Conservation (phyloP, 2,797 vertebrate species). For the Pangasius djambal region DNA sequence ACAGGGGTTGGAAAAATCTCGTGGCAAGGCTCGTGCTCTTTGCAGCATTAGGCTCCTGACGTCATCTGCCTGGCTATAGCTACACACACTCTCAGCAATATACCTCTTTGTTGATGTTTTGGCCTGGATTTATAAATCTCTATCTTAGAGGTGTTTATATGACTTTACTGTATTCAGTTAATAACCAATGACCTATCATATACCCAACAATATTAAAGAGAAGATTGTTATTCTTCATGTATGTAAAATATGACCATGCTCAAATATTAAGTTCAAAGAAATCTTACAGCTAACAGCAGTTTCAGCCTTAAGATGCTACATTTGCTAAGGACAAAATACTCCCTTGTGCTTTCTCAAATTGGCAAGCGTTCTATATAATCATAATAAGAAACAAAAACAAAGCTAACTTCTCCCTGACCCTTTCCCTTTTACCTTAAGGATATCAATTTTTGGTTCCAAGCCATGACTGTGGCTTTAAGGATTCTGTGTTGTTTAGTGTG, state of each 20-base stretch:
- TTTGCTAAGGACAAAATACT: not conserved
- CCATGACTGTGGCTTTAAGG: not conserved
- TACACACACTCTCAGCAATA: conserved; percentile 8
- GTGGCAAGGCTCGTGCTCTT: conserved; percentile 32
- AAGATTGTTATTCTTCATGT: not conserved
- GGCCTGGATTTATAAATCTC: not conserved
- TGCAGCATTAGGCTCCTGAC: conserved; percentile 37
- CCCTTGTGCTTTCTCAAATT: not conserved
- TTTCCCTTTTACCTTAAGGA: not conserved
- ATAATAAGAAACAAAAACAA: not conserved
- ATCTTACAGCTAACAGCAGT: not conserved
- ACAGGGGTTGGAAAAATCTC: conserved; percentile 50
- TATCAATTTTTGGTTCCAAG: not conserved
- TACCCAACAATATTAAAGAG: not conserved
- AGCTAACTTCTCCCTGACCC: not conserved
- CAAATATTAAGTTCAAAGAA: not conserved
- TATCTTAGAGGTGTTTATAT: not conserved
- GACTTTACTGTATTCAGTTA: not conserved
- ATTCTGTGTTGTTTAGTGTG: conserved; percentile 1
- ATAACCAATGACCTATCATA: not conserved
- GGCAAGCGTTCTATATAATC: not conserved
- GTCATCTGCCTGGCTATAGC: conserved; percentile 36
- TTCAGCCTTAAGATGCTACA: not conserved
- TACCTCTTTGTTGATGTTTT: conserved; percentile 3
- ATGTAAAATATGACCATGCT: not conserved